Percentiles rank a stretch among this genome's conserved stretches.
phyloP scores from a whole-genome alignment of 1,140 invertebrate genomes.

The Zeugodacus cucurbitae region DNA sequence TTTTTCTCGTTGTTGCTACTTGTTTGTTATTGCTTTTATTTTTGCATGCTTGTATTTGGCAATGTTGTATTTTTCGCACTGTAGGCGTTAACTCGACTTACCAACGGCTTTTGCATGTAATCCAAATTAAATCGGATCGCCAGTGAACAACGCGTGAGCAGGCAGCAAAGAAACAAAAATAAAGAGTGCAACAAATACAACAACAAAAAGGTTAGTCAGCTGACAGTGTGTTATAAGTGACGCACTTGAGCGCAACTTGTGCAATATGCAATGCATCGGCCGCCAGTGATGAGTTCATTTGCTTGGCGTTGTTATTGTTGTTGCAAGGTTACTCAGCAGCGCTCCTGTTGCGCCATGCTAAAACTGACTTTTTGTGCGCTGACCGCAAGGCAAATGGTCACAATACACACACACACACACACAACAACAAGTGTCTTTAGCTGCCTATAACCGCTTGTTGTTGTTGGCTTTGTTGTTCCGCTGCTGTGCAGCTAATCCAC shows the following conservation, averaged over 20 bases:
- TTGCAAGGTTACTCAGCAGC: background rate
- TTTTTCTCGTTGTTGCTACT: background rate
- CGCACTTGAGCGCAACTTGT: conserved; percentile 31
- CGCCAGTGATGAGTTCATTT: conserved; percentile 57
- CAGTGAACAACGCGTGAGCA: background rate
- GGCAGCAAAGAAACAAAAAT: background rate
- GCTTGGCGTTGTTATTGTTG: background rate
- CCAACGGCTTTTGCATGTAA: conserved; percentile 54
- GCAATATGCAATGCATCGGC: background rate
- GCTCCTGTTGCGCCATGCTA: background rate
- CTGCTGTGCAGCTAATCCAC: conserved; percentile 51
- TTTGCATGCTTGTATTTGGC: background rate
- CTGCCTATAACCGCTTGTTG: background rate
- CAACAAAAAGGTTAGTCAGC: background rate
- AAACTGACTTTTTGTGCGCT: background rate
- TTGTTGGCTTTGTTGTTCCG: background rate
- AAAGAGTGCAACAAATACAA: background rate
- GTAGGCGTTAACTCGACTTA: conserved; percentile 64
- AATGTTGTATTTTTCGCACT: background rate
- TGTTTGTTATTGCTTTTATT: background rate
- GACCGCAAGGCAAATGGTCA: background rate
- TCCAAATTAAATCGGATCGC: conserved; percentile 53
- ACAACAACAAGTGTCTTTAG: background rate
- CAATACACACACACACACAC: background rate
- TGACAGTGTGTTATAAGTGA: background rate